A percentile compares a stretch with the other conserved stretches of the same genome.
These are phyloP conservation scores for Sphaerodactylus townsendi DNA, from an alignment of 2,113 vertebrate species.

Conservation along the genomic window DNA sequence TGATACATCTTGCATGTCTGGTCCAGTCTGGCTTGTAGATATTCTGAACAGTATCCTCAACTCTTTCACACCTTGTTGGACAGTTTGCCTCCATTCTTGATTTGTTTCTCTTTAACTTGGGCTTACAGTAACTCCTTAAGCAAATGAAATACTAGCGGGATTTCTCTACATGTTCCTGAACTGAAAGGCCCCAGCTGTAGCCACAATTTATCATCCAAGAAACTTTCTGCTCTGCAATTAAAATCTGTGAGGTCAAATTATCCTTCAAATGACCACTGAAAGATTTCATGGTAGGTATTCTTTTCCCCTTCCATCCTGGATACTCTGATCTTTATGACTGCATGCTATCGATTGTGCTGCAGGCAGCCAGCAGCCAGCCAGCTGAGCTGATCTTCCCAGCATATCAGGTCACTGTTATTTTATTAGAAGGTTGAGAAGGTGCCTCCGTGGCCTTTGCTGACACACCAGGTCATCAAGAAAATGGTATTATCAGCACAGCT, in stretches of 20 bases:
- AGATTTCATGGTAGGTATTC: neutral
- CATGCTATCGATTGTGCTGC: neutral
- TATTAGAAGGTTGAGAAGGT: neutral
- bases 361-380: neutral
- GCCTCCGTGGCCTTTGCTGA: neutral
- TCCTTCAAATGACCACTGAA: neutral
- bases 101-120: no score
- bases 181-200: no score
- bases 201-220: no score
- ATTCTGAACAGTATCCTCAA: no score
- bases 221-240: neutral
- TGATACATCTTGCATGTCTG: no score
- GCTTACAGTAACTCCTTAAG: no score
- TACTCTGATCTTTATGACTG: neutral
- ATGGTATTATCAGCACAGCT: constrained; percentile 23
- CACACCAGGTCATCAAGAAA: neutral
- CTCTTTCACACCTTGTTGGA: no score
- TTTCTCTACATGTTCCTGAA: no score
- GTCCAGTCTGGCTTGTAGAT: no score
- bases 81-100: no score
- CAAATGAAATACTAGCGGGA: no score
- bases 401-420: neutral
- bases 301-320: neutral
- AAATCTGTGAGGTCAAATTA: constrained; percentile 16
- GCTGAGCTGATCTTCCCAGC: fast-evolving